Evolutionary conservation across 2,888 invertebrate genomes (phyloP), one percentile per base, ranked within the genome.

Genomic region (Himalopsyche tibetana): DNA sequence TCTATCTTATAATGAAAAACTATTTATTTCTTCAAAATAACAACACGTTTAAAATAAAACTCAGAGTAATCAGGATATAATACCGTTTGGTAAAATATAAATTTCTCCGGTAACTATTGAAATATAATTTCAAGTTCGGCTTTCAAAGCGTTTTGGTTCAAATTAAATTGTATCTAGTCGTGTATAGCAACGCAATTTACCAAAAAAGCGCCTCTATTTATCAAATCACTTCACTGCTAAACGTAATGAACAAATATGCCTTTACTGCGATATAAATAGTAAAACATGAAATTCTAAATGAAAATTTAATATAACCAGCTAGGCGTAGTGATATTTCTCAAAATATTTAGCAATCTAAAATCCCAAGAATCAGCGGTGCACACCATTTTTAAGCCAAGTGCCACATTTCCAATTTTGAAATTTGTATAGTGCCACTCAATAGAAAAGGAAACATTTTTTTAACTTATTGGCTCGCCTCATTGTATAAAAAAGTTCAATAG

Each of bases 161-260:
- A 74, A 74, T 74, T 74, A 74, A 5, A 38, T 36, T 38, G 15
- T 4, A 38, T 69, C 11, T 28, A 36, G 15, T 38, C 38, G 6
- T 36, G 36, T 74, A 36, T 74, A 74, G 74, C 74, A 38, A 15
- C 9, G 38, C 74, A 74, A 74, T 74, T 74, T 74, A 74, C 38
- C 36, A 36, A 38, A 74, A 38, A 74, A 28, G 69, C 69, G 69
- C 9, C 11, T n/a, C 8, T 69, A 69, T 69, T 12, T 38, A 12
- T 74, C 11, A 74, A 74, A 74, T 19, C 36, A 36, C 11, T 74
- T 38, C 38, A 28, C 9, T 63, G 11, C 19, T 63, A 3, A n/a
- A 74, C 12, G 8, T 38, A 36, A 74, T 74, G 74, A 36, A 38
- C 12, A 38, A 4, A 74, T 38, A 74, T 74, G 5, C 74, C 3